phyloP scores from a whole-genome alignment of 2,888 invertebrate species.

The Congeria kusceri region DNA sequence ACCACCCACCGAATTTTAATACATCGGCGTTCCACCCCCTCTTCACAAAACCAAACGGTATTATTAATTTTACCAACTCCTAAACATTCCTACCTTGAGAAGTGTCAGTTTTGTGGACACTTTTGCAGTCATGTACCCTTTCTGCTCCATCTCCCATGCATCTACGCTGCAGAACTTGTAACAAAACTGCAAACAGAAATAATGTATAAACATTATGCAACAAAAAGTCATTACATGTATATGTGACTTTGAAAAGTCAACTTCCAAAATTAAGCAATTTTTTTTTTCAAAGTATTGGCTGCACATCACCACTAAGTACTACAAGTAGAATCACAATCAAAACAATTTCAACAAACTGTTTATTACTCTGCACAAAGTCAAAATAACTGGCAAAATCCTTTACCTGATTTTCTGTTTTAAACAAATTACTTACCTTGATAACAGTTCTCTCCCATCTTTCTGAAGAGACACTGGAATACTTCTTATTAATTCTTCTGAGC shows the following conservation, averaged over 20 bases:
- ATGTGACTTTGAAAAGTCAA: background rate
- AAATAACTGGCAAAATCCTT: too few species aligned
- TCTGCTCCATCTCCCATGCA: conserved; percentile 97
- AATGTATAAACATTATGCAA: too few species aligned
- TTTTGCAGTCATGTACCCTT: conserved; percentile 97
- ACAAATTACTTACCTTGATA: conserved; percentile 87
- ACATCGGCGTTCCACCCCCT: too few species aligned
- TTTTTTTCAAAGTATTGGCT: too few species aligned
- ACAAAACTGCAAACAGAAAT: conserved; percentile 88
- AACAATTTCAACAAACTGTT: too few species aligned
- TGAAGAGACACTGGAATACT: conserved; percentile 89
- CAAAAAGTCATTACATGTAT: too few species aligned
- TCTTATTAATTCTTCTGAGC: conserved; percentile 90
- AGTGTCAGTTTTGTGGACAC: conserved; percentile 94
- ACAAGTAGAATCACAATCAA: too few species aligned
- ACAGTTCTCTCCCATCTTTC: conserved; percentile 96
- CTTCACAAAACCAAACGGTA: too few species aligned
- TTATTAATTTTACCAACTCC: too few species aligned
- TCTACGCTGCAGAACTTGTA: conserved; percentile 95
- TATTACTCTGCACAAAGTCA: too few species aligned
- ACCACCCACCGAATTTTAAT: too few species aligned
- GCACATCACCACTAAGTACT: too few species aligned
- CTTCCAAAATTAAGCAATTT: background rate
- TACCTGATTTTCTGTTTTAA: background rate
- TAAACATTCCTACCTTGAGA: conserved; percentile 95